A percentile compares a stretch with the other conserved stretches of the same genome.
Conservation (phyloP, 2,797 vertebrate genomes). For the Peromyscus attwateri region DNA sequence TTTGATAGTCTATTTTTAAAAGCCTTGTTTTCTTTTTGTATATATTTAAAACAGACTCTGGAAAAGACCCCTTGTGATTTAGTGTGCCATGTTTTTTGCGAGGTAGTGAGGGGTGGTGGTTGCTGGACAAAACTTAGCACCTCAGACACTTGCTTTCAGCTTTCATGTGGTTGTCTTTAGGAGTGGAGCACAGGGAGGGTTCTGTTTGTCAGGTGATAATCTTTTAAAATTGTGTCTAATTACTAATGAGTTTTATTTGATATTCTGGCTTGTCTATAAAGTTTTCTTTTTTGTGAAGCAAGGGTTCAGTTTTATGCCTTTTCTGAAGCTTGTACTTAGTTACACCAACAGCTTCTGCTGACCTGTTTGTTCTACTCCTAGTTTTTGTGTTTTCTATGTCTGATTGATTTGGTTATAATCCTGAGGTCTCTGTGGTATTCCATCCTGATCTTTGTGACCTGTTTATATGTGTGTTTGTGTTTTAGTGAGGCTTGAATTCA, state of each 20-base stretch:
- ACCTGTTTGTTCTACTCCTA: background rate
- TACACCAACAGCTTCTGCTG: background rate
- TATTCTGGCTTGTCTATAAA: constrained; percentile 35
- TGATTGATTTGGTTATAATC: background rate
- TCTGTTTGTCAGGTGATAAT: background rate
- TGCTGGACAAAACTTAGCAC: constrained; percentile 36
- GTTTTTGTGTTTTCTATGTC: background rate
- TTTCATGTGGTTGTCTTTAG: background rate
- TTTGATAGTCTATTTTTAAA: constrained; percentile 63
- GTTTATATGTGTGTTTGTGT: background rate
- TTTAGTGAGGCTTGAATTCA: background rate
- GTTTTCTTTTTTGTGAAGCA: constrained; percentile 34
- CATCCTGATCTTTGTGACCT: background rate
- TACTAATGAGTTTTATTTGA: constrained; percentile 41
- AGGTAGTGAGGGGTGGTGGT: background rate
- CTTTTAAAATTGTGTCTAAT: constrained; percentile 43
- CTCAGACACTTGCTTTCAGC: background rate
- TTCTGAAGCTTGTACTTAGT: background rate
- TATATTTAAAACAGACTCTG: constrained; percentile 43
- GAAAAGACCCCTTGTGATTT: background rate
- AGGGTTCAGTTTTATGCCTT: background rate
- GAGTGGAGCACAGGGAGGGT: background rate
- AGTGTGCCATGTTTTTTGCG: background rate
- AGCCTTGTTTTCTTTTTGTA: background rate
- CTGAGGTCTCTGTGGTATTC: background rate